Percentiles rank a stretch among this genome's conserved stretches.
Conservation (phyloP, 2,113 vertebrate genomes). For the Lagopus leucura region DNA sequence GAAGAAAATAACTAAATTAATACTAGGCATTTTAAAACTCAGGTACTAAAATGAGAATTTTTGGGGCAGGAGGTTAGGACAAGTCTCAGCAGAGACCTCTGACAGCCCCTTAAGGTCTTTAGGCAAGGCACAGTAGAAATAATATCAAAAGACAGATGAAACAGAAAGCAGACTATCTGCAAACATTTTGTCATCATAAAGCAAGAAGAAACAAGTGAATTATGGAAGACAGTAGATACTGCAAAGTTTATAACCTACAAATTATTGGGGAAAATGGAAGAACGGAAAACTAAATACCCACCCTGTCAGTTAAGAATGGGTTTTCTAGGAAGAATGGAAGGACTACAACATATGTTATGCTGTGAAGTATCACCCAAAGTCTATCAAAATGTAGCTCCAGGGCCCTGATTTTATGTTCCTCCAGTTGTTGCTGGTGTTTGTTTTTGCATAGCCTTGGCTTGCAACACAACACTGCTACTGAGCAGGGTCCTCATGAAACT, state of each 20-base stretch:
- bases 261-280: background rate
- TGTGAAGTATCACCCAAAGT: background rate
- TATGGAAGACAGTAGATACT: background rate
- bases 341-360: background rate
- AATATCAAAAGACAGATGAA: background rate
- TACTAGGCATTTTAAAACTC: background rate
- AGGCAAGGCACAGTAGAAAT: background rate
- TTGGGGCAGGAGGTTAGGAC: background rate
- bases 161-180: background rate
- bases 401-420: background rate
- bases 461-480: background rate
- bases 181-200: background rate
- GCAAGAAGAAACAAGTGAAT: background rate
- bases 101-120: background rate
- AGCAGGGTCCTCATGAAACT: background rate
- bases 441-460: background rate
- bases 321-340: background rate
- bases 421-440: background rate
- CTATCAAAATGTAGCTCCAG: background rate
- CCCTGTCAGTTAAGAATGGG: background rate
- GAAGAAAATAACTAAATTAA: background rate
- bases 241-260: background rate
- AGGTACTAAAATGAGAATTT: background rate
- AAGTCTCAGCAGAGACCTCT: background rate
- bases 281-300: background rate